A percentile compares a stretch with the other conserved stretches of the same genome.
Evolutionary conservation across 2,113 vertebrate genomes (phyloP).

Genomic region (Albula glossodonta): DNA sequence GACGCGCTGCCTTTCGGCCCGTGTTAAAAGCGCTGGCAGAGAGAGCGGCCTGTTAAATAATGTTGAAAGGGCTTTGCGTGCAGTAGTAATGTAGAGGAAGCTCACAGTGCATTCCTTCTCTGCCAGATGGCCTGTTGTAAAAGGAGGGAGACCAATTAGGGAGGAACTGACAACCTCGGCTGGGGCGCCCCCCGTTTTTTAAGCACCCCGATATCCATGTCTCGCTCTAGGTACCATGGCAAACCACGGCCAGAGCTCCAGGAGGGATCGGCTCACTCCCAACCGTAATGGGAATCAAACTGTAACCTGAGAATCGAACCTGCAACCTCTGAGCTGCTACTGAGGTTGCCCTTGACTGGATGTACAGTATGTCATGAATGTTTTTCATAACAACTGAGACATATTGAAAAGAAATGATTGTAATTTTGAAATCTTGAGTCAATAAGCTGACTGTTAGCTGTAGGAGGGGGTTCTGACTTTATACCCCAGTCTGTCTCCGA

Average conservation of each 20-base stretch:
- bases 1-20: neutral
- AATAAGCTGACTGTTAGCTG: too few species aligned
- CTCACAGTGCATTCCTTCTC: slow-evolving; percentile 16
- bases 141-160: neutral
- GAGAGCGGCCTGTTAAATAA: slow-evolving; percentile 8
- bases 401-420: too few species aligned
- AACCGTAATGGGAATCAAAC: neutral
- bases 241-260: neutral
- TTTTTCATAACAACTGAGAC: too few species aligned
- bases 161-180: neutral
- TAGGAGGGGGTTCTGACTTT: too few species aligned
- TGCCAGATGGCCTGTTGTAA: slow-evolving; percentile 10
- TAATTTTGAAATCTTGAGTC: too few species aligned
- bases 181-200: neutral
- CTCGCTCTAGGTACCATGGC: neutral
- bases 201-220: neutral
- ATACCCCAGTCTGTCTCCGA: too few species aligned
- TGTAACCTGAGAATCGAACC: too few species aligned
- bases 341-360: too few species aligned
- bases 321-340: too few species aligned
- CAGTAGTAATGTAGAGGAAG: slow-evolving; percentile 14
- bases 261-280: neutral
- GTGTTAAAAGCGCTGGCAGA: neutral
- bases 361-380: too few species aligned
- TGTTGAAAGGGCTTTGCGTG: neutral